Conservation (phyloP, 2,888 invertebrate genomes). For the Pimpla rufipes region DNA sequence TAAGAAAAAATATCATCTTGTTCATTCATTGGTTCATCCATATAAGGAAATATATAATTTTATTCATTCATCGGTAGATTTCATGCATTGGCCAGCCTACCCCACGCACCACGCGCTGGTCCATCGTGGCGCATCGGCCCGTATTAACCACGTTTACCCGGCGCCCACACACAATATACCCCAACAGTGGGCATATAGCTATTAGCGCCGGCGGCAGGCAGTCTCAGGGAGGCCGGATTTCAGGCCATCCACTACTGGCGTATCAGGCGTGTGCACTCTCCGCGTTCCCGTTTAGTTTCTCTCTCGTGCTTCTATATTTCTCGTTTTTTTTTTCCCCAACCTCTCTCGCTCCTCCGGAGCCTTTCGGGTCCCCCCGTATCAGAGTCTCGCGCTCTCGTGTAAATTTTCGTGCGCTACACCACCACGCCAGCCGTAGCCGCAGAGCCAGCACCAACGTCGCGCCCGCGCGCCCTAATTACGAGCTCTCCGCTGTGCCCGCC, state of each 20-base stretch:
- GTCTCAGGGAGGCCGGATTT: slow-evolving; percentile 61
- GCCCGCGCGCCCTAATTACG: slow-evolving; percentile 65
- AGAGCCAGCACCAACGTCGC: slow-evolving; percentile 45
- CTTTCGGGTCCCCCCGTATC: slow-evolving; percentile 40
- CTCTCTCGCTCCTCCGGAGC: slow-evolving; percentile 56
- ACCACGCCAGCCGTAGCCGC: slow-evolving; percentile 7
- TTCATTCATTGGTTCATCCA: too few species aligned
- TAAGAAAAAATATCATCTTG: too few species aligned
- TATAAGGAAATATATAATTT: too few species aligned
- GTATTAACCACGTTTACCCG: too few species aligned
- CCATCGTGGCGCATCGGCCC: too few species aligned
- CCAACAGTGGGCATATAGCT: slow-evolving; percentile 53
- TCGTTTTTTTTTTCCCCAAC: slow-evolving; percentile 9
- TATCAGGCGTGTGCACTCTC: slow-evolving; percentile 63
- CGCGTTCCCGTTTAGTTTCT: slow-evolving; percentile 40
- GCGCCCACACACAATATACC: too few species aligned
- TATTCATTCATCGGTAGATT: too few species aligned
- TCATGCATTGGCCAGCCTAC: too few species aligned
- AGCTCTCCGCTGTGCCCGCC: slow-evolving; percentile 54
- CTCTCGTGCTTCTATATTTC: slow-evolving; percentile 2
- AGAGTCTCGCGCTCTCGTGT: slow-evolving; percentile 58
- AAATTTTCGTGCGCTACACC: slow-evolving; percentile 57
- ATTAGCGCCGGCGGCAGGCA: slow-evolving; percentile 63
- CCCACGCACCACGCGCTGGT: too few species aligned
- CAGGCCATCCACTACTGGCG: slow-evolving; percentile 62